phyloP scores from a whole-genome alignment of 35 echinoderm and acorn worm genomes.

The Heliocidaris tuberculata region DNA sequence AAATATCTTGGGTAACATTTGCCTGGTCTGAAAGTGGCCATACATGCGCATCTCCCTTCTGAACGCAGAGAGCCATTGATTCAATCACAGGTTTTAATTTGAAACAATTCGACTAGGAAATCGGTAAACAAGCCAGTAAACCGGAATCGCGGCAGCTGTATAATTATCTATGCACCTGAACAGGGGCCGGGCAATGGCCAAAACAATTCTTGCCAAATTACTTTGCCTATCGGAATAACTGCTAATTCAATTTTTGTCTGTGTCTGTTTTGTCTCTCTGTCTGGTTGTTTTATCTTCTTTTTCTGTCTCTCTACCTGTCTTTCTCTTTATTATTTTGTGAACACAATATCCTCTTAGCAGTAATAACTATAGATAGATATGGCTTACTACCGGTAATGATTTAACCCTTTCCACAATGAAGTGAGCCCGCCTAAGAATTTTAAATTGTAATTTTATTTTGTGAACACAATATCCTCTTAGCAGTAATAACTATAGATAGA shows the following conservation, averaged over 20 bases:
- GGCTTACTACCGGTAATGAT: too few species aligned
- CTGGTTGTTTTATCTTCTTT: neutral
- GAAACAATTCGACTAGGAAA: constrained; percentile 3
- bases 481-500: too few species aligned
- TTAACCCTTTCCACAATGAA: too few species aligned
- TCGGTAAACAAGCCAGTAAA: neutral
- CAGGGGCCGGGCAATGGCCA: neutral
- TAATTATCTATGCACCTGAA: neutral
- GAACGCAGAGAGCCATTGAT: neutral
- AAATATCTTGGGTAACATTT: too few species aligned
- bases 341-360: too few species aligned
- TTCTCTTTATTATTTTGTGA: too few species aligned
- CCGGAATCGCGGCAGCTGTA: neutral
- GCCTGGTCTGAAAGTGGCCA: neutral
- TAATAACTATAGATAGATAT: too few species aligned
- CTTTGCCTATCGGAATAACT: neutral
- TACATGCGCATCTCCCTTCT: neutral
- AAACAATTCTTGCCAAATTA: constrained; percentile 12
- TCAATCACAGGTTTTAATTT: constrained; percentile 4
- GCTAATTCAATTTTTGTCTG: neutral
- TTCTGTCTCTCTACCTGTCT: too few species aligned
- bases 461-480: too few species aligned
- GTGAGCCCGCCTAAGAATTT: too few species aligned
- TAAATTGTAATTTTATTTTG: too few species aligned
- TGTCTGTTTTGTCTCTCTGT: neutral